A percentile compares a stretch with the other conserved stretches of the same genome.
phyloP scores from a whole-genome alignment of 2,113 vertebrate genomes.

The Pelusios castaneus region DNA sequence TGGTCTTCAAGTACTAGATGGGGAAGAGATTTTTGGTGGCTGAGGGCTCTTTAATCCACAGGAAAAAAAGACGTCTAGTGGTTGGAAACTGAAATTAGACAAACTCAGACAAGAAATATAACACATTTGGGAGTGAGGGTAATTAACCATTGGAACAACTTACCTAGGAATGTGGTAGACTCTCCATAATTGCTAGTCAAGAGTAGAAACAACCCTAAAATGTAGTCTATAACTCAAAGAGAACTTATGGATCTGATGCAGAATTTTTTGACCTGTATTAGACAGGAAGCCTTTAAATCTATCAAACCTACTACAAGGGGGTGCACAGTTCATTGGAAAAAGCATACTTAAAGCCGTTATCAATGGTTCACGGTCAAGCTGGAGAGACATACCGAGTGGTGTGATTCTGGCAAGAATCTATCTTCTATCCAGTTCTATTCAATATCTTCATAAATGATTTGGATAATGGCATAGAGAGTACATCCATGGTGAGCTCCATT shows the following conservation, averaged over 20 bases:
- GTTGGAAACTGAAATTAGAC: not conserved
- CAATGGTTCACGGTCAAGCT: too few species aligned
- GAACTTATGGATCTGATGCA: not conserved
- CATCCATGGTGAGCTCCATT: not conserved
- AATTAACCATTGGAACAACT: not conserved
- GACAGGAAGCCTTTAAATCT: not conserved
- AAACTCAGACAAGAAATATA: not conserved
- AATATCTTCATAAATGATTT: too few species aligned
- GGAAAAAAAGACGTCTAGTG: not conserved
- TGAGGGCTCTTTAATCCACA: not conserved
- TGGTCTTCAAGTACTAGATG: not conserved
- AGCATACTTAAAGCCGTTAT: too few species aligned
- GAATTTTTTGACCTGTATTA: not conserved
- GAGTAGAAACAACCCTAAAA: not conserved
- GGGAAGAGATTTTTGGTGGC: not conserved
- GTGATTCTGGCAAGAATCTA: too few species aligned
- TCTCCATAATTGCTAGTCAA: not conserved
- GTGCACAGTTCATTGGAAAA: too few species aligned
- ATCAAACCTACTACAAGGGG: not conserved
- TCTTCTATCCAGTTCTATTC: too few species aligned
- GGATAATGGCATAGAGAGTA: too few species aligned
- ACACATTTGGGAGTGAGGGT: not conserved
- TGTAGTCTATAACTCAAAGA: not conserved
- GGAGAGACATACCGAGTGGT: too few species aligned
- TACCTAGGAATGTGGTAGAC: not conserved